Percentiles rank a stretch among this genome's conserved stretches.
Conservation (phyloP, 1,140 invertebrate genomes). For the Gonatopus flavifemur region DNA sequence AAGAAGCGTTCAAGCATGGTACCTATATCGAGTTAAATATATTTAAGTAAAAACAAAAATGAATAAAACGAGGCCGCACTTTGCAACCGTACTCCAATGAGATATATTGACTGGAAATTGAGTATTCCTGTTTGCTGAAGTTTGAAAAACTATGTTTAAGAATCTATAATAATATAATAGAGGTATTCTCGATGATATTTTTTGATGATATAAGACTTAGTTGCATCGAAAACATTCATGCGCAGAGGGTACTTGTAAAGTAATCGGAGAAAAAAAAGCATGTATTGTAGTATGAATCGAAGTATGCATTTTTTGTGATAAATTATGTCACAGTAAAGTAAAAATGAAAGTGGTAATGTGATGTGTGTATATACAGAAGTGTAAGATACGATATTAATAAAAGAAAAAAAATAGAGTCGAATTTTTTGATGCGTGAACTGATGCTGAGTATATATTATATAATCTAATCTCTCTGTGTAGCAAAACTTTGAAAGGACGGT, state of each 20-base stretch:
- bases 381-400: slow-evolving; percentile 14
- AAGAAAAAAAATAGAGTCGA: neutral
- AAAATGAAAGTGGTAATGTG: slow-evolving; percentile 21
- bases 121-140: slow-evolving; percentile 50
- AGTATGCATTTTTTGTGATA: slow-evolving; percentile 1
- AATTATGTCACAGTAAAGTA: neutral
- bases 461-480: slow-evolving; percentile 16
- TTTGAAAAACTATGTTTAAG: slow-evolving; percentile 43
- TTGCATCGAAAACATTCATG: slow-evolving; percentile 23
- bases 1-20: slow-evolving; percentile 5
- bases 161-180: slow-evolving; percentile 42
- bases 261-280: slow-evolving; percentile 34
- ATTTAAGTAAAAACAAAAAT: slow-evolving; percentile 11
- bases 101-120: slow-evolving; percentile 45
- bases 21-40: slow-evolving; percentile 15
- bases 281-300: neutral
- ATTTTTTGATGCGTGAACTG: slow-evolving; percentile 15
- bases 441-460: slow-evolving; percentile 14
- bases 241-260: slow-evolving; percentile 40
- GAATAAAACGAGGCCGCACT: slow-evolving; percentile 19
- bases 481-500: no score
- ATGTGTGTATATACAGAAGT: slow-evolving; percentile 29
- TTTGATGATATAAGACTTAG: slow-evolving; percentile 49
- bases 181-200: slow-evolving; percentile 52
- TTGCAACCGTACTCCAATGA: slow-evolving; percentile 35